Evolutionary conservation across 2,888 invertebrate genomes (phyloP), one percentile per base, ranked within the genome.

Genomic region (Eretmocerus hayati): DNA sequence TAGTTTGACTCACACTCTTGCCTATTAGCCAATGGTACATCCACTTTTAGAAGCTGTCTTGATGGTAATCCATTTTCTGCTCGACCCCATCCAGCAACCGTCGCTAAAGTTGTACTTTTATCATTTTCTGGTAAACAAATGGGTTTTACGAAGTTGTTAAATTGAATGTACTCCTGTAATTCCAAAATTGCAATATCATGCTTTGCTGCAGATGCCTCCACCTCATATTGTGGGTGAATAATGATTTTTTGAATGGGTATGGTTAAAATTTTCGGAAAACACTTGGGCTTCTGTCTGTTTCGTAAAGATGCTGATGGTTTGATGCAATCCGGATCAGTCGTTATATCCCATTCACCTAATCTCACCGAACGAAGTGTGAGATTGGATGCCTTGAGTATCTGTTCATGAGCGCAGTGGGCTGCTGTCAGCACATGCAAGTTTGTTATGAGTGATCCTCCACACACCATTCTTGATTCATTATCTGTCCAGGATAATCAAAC

Each of bases 1-100:
- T 82, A 87, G 0, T 75, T 74, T 0, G 58, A 56, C 2, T 66
- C 70, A 63, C 85, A 87, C 1, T 74, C 68, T 0, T 63, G 59
- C 19, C 65, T 63, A 0, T 70, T 58, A 15, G 75, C 71, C 0
- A 78, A 72, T 6, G 78, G 76, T 8, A 82, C 69, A 0, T 61
- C 54, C 0, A 79, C 69, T 54, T 79, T 77, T 20, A 77, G 56
- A 52, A 84, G 84, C 1, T 81, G 61, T 40, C 77, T 75, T 18
- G 77, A 78, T 8, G 71, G 71, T 1, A 74, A 71, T 36, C 60
- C 61, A 2, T 55, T 68, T 58, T 81, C 80, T 11, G 8, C 15
- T 15, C 8, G 23, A n/a, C 39, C 23, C 39, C 39, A 39, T 13
- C 39, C 39, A 5, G 39, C 39, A 23, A 39, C 39, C 1, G 4